Percentiles rank a stretch among this genome's conserved stretches.
Evolutionary conservation across 2,797 vertebrate species (phyloP).

Genomic region (Argyrosomus regius): DNA sequence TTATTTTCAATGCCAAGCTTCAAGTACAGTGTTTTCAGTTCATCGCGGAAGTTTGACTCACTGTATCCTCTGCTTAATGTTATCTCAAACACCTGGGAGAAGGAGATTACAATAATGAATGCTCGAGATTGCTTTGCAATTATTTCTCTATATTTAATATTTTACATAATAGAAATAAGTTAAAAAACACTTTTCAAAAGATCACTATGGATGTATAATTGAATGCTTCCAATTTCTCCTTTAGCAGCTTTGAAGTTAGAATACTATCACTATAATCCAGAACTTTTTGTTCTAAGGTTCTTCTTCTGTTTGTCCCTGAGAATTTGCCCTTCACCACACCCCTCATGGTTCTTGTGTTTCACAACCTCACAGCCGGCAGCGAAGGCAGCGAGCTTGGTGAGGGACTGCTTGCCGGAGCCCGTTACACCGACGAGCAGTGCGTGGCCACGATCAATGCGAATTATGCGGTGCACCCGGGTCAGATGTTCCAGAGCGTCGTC

Average conservation of each 20-base stretch:
- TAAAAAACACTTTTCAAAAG: constrained; percentile 2
- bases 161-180: constrained; percentile 7
- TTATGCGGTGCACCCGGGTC: constrained; percentile 91
- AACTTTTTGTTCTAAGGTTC: neutral
- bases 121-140: neutral
- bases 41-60: constrained; percentile 92
- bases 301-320: neutral
- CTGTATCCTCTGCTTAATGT: constrained; percentile 91
- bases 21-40: constrained; percentile 91
- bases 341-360: neutral
- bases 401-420: constrained; percentile 96
- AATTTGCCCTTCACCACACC: constrained; percentile 1
- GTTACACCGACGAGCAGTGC: constrained; percentile 94
- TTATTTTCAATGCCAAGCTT: constrained; percentile 94
- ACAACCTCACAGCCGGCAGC: constrained; percentile 93
- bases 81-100: constrained; percentile 93
- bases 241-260: constrained; percentile 15
- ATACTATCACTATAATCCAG: neutral
- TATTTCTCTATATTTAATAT: neutral
- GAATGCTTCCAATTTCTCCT: neutral
- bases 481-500: constrained; percentile 96
- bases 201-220: neutral
- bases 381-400: constrained; percentile 92
- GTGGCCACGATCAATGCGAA: constrained; percentile 93
- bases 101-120: constrained; percentile 9